Conservation (phyloP, 2,888 invertebrate genomes). For the Hartigia nigra region DNA sequence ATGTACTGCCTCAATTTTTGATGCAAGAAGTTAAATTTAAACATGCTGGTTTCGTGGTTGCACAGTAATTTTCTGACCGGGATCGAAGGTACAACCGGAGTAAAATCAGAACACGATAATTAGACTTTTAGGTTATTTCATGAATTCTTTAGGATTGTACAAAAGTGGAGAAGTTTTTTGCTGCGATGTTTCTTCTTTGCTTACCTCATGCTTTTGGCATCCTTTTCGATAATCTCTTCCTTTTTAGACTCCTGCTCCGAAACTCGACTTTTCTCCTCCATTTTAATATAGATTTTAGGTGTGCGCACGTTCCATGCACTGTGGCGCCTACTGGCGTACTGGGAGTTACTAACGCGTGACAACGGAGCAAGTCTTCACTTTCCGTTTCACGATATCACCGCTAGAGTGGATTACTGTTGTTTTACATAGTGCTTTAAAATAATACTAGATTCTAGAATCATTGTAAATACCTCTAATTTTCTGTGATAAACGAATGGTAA, state of each 20-base stretch:
- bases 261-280: conserved; percentile 67
- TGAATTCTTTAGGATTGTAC: not conserved
- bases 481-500: not conserved
- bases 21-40: not conserved
- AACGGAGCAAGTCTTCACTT: not conserved
- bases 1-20: not conserved
- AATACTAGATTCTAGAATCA: not conserved
- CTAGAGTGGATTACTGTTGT: not conserved
- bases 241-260: conserved; percentile 66
- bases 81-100: not conserved
- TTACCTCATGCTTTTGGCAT: conserved; percentile 68
- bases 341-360: not conserved
- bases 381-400: not conserved
- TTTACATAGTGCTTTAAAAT: not conserved
- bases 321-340: conserved; percentile 26
- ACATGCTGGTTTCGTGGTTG: not conserved
- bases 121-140: not conserved
- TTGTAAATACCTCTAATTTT: not conserved
- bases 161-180: not conserved
- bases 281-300: conserved; percentile 62
- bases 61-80: not conserved
- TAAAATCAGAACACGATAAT: not conserved
- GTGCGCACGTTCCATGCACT: conserved; percentile 28
- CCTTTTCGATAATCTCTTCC: conserved; percentile 67
- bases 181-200: not conserved